Conservation (phyloP, 2,888 invertebrate genomes). For the Hetaerina titia region DNA sequence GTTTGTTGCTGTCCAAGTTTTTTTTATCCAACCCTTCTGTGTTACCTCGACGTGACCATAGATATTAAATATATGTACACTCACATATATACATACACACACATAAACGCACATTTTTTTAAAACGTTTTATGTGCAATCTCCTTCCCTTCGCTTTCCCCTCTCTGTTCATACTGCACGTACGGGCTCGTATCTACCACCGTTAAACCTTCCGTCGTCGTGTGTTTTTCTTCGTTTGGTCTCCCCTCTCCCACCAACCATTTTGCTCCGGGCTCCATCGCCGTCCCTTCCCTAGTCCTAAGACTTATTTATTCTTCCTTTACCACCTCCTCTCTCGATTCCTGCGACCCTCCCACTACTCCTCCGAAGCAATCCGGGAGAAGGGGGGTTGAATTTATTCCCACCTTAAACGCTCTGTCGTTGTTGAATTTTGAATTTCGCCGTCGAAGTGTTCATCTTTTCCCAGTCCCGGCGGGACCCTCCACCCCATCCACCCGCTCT, state of each 20-base stretch:
- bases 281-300: too few relatives aligned
- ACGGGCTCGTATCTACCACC: neutral
- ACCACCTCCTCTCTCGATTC: too few relatives aligned
- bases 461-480: neutral
- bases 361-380: neutral
- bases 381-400: neutral
- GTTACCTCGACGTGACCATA: too few relatives aligned
- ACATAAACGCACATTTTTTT: too few relatives aligned
- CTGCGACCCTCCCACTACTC: neutral
- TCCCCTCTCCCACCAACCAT: neutral
- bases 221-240: neutral
- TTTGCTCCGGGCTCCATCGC: too few relatives aligned
- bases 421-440: slow-evolving; percentile 5
- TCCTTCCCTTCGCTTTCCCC: neutral
- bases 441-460: neutral
- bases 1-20: too few relatives aligned
- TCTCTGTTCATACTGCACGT: neutral
- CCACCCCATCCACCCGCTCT: neutral
- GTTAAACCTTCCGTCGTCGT: neutral
- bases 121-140: neutral
- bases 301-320: too few relatives aligned
- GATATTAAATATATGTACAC: too few relatives aligned
- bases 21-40: too few relatives aligned
- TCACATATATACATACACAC: too few relatives aligned
- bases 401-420: neutral